Evolutionary conservation across 2,797 vertebrate genomes (phyloP), one percentile per base, ranked within the genome.

Genomic region (Sardinella longiceps): DNA sequence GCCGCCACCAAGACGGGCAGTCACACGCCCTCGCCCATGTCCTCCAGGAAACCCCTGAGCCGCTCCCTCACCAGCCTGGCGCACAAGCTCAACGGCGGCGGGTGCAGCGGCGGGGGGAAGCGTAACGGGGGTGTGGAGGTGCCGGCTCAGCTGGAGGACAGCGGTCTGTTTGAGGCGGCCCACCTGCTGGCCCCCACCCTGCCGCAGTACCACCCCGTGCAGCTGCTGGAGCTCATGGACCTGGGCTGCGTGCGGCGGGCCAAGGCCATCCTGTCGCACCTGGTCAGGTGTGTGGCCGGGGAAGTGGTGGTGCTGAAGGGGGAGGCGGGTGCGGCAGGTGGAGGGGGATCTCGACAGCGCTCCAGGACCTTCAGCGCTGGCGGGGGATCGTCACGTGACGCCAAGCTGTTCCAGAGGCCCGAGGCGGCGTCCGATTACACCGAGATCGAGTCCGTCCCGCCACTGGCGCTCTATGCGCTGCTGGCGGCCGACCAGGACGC

Each of bases 241-340:
- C 95, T 99, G 11, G 98, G 98, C 50, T 98, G 97, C 95, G 97
- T 99, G 82, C 96, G 95, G 80, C 95, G 98, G 89, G 96, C 97
- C 89, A 99, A 99, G 92, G 98, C 98, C 85, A 99, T 99, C 89
- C 94, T 99, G 48, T 97, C 98, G 3, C 98, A 99, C 91, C 92
- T 99, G 85, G 98, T 99, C 77, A 99, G 99, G 90, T 99, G 97
- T 92, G 98, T 99, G 88, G 98, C 98, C 81, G 98, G 98, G 46
- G 98, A 99, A 94, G 94, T 99, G 39, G 97, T 99, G 87, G 92
- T 95, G 83, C 50, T 99, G 51, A 96, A 43, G 70, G 70, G 94
- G 91, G 98, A 98, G 86, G 91, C 87, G 81, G 94, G 70, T 15
- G 5, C 94, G 33, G 84, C 92, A 39, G 85, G 91, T 80, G 96